phyloP scores from a whole-genome alignment of 2,888 invertebrate genomes.

The Lasioglossum zephyrum region DNA sequence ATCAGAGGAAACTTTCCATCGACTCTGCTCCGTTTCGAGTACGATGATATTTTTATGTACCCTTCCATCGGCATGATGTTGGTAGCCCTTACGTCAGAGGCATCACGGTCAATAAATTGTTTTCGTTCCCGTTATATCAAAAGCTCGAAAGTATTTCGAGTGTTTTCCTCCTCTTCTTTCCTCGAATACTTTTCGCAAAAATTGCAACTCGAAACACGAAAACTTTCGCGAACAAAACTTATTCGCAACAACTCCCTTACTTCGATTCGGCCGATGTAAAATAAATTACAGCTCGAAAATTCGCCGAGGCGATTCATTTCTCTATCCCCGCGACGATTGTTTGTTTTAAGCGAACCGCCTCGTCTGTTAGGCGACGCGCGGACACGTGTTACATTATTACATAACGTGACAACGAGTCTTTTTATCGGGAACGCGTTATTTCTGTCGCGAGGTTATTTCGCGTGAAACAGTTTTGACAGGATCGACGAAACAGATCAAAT shows the following conservation, averaged over 20 bases:
- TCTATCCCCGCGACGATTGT: conserved; percentile 3
- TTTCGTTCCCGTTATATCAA: conserved; percentile 42
- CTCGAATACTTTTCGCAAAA: neutral
- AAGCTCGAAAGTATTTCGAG: conserved; percentile 37
- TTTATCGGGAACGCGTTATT: conserved; percentile 63
- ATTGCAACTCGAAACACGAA: neutral
- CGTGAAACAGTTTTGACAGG: conserved; percentile 36
- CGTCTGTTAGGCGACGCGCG: no score
- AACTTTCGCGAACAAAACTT: no score
- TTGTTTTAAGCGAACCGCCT: neutral
- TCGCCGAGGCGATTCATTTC: neutral
- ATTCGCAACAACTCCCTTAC: no score
- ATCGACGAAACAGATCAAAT: conserved; percentile 37
- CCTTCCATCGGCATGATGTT: conserved; percentile 31
- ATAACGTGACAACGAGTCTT: conserved; percentile 46
- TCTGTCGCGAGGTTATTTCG: conserved; percentile 57
- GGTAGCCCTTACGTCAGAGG: conserved; percentile 63
- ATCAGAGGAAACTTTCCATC: conserved; percentile 71
- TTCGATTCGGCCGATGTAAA: no score
- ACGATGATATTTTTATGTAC: conserved; percentile 73
- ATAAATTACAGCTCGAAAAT: neutral
- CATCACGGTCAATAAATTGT: conserved; percentile 60
- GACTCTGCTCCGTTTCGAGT: conserved; percentile 62
- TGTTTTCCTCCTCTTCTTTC: conserved; percentile 25
- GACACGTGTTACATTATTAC: conserved; percentile 45